Conservation (phyloP, 1,140 invertebrate genomes). For the Phymorhynchus buccinoides region DNA sequence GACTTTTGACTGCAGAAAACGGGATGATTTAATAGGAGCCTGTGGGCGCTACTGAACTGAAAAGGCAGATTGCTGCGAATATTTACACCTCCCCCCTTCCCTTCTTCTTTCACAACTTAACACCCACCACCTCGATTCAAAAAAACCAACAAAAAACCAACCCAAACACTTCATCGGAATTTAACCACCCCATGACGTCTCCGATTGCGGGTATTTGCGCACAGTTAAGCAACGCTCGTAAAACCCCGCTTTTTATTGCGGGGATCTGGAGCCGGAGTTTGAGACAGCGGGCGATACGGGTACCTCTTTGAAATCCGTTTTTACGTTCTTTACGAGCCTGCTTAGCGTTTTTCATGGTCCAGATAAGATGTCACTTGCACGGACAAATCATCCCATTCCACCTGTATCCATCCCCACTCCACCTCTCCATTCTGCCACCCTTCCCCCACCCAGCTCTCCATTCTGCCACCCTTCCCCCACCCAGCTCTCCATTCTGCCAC, state of each 20-base stretch:
- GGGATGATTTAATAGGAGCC: too few relatives aligned
- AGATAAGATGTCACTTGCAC: conserved; percentile 14
- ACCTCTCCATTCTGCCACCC: too few relatives aligned
- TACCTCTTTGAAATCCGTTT: conserved; percentile 17
- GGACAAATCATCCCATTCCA: neutral
- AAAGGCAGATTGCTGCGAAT: too few relatives aligned
- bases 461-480: too few relatives aligned
- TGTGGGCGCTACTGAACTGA: too few relatives aligned
- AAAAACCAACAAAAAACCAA: neutral
- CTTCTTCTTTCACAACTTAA: too few relatives aligned
- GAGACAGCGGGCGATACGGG: neutral
- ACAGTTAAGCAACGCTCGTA: neutral
- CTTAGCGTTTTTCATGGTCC: conserved; percentile 23
- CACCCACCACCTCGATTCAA: too few relatives aligned
- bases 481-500: too few relatives aligned
- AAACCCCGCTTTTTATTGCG: neutral
- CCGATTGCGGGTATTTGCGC: neutral
- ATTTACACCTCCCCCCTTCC: too few relatives aligned
- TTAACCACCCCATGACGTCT: neutral
- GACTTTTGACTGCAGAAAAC: too few relatives aligned
- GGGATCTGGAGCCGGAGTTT: neutral
- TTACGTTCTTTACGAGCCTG: neutral
- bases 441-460: too few relatives aligned
- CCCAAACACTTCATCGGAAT: neutral
- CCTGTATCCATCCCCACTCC: too few relatives aligned